phyloP scores from a whole-genome alignment of 1,140 invertebrate species.

The Galleria mellonella region DNA sequence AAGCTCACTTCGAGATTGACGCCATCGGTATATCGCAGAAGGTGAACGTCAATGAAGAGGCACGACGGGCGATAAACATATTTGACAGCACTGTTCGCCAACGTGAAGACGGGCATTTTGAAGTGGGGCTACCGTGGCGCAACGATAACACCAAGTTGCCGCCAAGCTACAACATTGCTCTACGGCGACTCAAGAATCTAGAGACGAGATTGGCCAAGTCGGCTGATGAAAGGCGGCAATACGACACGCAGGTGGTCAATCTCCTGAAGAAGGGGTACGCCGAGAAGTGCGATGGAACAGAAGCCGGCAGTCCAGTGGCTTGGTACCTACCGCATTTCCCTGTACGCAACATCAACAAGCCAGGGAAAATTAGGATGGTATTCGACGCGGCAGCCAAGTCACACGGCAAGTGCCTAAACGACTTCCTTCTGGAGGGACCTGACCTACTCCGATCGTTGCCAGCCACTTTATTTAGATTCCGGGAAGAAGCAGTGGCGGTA shows the following conservation, averaged over 20 bases:
- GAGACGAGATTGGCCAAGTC: constrained; percentile 8
- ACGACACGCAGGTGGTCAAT: constrained; percentile 3
- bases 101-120: neutral
- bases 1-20: no score
- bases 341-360: constrained; percentile 27
- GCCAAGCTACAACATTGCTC: constrained; percentile 1
- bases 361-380: constrained; percentile 27
- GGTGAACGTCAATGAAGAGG: constrained; percentile 28
- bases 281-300: neutral
- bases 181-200: neutral
- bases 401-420: constrained; percentile 22
- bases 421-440: constrained; percentile 24
- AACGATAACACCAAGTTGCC: constrained; percentile 7
- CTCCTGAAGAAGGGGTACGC: constrained; percentile 7
- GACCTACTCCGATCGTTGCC: constrained; percentile 21
- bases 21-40: constrained; percentile 8
- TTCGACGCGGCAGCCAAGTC: constrained; percentile 21
- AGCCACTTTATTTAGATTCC: constrained; percentile 35
- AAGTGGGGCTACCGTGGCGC: constrained; percentile 3
- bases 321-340: constrained; percentile 42
- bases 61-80: neutral
- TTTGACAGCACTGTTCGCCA: neutral
- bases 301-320: neutral
- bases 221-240: neutral
- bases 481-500: constrained; percentile 25